Evolutionary conservation across 2,113 vertebrate genomes (phyloP).

Genomic region (Polyodon spathula): DNA sequence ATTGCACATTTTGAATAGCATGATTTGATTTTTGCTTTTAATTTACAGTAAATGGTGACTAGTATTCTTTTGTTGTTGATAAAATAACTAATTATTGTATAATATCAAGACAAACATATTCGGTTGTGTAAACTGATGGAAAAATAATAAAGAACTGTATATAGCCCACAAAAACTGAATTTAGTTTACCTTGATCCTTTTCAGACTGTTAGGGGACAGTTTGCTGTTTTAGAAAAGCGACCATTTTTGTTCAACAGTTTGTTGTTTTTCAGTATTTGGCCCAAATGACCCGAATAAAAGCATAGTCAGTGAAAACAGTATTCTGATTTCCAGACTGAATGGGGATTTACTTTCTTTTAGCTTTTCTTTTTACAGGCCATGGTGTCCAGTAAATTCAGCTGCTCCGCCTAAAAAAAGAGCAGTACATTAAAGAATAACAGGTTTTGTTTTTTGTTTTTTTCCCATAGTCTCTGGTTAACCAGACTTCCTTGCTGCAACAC

Average conservation of each 20-base stretch:
- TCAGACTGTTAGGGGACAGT: not conserved
- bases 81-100: constrained; percentile 30
- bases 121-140: too few species aligned
- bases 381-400: too few species aligned
- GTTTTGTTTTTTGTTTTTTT: too few species aligned
- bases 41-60: constrained; percentile 45
- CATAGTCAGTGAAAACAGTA: not conserved
- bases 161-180: not conserved
- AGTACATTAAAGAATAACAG: too few species aligned
- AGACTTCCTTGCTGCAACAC: too few species aligned
- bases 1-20: constrained; percentile 40
- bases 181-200: not conserved
- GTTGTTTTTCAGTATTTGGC: not conserved
- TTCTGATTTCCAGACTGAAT: not conserved
- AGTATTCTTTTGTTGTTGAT: constrained; percentile 44
- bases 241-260: not conserved
- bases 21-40: constrained; percentile 26
- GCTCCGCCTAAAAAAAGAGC: too few species aligned
- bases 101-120: constrained; percentile 46
- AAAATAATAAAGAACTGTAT: too few species aligned
- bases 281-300: not conserved
- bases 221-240: not conserved
- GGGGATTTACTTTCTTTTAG: not conserved
- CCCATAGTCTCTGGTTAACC: too few species aligned
- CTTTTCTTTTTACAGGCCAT: too few species aligned